phyloP scores from a whole-genome alignment of 2,113 vertebrate species.

The Nothocercus julius region DNA sequence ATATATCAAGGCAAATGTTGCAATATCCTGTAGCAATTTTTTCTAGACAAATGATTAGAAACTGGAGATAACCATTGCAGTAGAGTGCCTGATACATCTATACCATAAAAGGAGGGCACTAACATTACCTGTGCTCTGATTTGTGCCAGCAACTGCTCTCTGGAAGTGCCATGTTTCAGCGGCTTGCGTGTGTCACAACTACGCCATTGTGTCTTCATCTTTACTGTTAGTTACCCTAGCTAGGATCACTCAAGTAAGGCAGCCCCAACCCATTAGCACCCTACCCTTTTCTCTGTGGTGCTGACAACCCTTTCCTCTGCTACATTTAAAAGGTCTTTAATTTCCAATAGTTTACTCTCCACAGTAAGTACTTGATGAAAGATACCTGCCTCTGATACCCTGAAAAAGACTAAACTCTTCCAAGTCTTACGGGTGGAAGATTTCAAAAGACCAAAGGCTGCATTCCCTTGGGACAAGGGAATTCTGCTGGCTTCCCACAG shows the following conservation, averaged over 20 bases:
- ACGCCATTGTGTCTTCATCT: fast-evolving
- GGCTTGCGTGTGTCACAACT: neutral
- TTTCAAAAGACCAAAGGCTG: neutral
- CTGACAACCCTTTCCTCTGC: neutral
- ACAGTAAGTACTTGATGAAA: neutral
- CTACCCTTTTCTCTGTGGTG: neutral
- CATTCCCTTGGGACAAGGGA: neutral
- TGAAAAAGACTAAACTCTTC: neutral
- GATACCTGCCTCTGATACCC: neutral
- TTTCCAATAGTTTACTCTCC: neutral
- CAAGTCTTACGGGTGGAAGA: neutral
- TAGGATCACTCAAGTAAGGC: neutral
- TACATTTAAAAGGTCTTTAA: neutral
- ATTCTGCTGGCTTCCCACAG: neutral
- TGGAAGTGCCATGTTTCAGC: neutral
- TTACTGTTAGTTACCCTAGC: neutral
- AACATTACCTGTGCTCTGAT: neutral
- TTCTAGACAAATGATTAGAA: neutral
- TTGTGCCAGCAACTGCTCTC: neutral
- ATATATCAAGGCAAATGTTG: neutral
- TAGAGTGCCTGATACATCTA: neutral
- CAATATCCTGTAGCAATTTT: neutral
- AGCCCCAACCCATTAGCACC: neutral
- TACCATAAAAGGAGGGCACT: neutral
- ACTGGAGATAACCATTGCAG: neutral